Conservation (phyloP, 2,113 vertebrate genomes). For the Sterna hirundo region DNA sequence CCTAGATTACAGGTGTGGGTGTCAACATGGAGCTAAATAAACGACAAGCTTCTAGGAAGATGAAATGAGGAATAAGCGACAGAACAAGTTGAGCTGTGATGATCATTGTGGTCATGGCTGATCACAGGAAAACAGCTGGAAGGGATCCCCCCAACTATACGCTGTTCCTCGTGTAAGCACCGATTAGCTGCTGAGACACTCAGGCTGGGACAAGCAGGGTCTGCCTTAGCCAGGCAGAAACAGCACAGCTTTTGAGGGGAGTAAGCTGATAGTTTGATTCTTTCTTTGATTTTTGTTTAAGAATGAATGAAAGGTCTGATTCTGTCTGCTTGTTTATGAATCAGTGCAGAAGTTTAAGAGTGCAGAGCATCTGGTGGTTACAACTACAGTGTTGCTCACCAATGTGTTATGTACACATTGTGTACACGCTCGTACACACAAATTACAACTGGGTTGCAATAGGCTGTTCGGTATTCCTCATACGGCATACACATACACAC, state of each 20-base stretch:
- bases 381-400: neutral
- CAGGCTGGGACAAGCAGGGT: neutral
- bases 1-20: neutral
- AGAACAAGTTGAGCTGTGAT: neutral
- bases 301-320: neutral
- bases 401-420: neutral
- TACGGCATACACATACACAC: neutral
- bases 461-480: neutral
- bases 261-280: neutral
- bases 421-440: neutral
- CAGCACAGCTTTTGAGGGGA: neutral
- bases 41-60: neutral
- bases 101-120: neutral
- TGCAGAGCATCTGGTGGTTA: neutral
- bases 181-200: neutral
- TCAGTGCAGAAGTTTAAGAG: neutral
- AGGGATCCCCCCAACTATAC: neutral
- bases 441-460: neutral
- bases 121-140: neutral
- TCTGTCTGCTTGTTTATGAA: neutral
- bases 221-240: neutral
- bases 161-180: neutral
- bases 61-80: neutral
- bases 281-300: neutral
- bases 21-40: neutral